These are phyloP conservation scores for Callyntrura guangdongensis DNA, from an alignment of 2,888 invertebrate genomes.

Conservation along the genomic window DNA sequence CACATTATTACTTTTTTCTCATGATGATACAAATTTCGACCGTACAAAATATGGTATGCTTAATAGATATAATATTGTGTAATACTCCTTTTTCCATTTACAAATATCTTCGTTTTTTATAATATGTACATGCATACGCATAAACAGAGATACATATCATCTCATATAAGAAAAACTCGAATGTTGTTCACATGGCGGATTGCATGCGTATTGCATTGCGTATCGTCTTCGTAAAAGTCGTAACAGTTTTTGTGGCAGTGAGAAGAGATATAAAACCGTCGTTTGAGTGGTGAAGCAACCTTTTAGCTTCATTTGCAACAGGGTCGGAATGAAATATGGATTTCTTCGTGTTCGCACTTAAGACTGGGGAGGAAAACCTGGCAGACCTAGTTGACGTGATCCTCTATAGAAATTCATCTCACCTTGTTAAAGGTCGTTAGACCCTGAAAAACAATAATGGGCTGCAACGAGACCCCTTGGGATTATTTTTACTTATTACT, in stretches of 20 bases:
- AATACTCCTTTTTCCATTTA: conserved; percentile 12
- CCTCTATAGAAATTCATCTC: conserved; percentile 69
- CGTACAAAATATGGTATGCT: conserved; percentile 26
- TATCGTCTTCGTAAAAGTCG: background rate
- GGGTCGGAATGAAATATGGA: conserved; percentile 76
- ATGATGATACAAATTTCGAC: conserved; percentile 50
- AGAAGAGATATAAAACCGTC: conserved; percentile 54
- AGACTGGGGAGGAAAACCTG: conserved; percentile 27
- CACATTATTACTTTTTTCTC: conserved; percentile 45
- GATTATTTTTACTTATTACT: conserved; percentile 69
- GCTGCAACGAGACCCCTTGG: conserved; percentile 54
- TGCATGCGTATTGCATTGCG: background rate
- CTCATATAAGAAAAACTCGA: background rate
- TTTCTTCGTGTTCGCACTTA: conserved; percentile 72
- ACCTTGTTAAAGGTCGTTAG: conserved; percentile 78
- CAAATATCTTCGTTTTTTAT: background rate
- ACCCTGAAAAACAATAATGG: conserved; percentile 71
- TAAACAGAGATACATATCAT: background rate
- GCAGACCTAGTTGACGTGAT: conserved; percentile 55
- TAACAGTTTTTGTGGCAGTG: conserved; percentile 45
- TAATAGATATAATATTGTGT: conserved; percentile 21
- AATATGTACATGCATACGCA: background rate
- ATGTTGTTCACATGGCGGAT: background rate
- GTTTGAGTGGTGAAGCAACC: conserved; percentile 60
- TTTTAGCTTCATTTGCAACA: conserved; percentile 71